Base-by-base conservation (phyloP, 2,888 invertebrate species). In the Papilio gigon region DNA sequence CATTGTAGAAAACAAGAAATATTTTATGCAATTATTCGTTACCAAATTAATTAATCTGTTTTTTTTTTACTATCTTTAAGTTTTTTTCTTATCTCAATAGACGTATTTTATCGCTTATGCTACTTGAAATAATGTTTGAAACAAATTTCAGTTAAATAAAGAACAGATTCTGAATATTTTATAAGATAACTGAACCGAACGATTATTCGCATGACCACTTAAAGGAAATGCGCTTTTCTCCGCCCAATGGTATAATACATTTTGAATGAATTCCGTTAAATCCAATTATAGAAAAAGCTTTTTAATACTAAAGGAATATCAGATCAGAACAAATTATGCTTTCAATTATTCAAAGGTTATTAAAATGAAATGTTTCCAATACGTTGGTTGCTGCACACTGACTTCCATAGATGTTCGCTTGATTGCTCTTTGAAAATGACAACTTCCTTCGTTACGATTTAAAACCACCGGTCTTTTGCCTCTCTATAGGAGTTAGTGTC, bases 131-230 rank as follows among this genome's bases (percentile, higher is more conserved):
- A 30, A 8, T 53, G 12, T 27, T n/a, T 11, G 25, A 12, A 50
- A 3, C 22, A 50, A 56, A 9, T 56, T 17, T n/a, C 30, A 14
- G 53, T 30, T 27, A n/a, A n/a, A 9, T 56, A 56, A 56, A 56
- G 30, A 27, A 53, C 14, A 27, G 53, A 30, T 56, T 56, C 53
- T 30, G 30, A 50, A 56, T 56, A 56, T 56, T 30, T 56, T 30
- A 56, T 30, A 56, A 17, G 30, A 56, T 30, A 30, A 56, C 27
- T 11, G 30, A 56, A 30, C n/a, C n/a, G 30, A 27, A 56, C n/a
- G 53, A 56, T 56, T 56, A 56, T 56, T 30, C 53, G 53, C 9
- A 30, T 30, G 53, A 17, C 53, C 53, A 56, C 27, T 56, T 56
- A 56, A 27, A 53, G 53, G 9, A 53, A 53, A 30, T n/a, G 27